A percentile compares a stretch with the other conserved stretches of the same genome.
Conservation (phyloP, 2,888 invertebrate genomes). For the Mesorhabditis spiculigera region DNA sequence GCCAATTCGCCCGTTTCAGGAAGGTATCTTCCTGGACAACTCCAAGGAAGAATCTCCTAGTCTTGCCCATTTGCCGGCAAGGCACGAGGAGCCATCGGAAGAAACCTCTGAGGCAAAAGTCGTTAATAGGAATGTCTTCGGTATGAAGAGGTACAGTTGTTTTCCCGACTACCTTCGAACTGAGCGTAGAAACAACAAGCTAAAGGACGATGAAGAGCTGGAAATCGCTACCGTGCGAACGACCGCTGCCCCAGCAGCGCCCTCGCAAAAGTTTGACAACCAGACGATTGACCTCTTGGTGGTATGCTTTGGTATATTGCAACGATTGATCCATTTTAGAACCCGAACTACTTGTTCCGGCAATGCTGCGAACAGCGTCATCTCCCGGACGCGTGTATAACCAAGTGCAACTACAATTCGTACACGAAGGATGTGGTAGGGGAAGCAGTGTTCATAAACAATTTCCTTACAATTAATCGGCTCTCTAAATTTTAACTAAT, state of each 20-base stretch:
- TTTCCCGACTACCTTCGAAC: too few species aligned
- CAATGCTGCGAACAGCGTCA: constrained; percentile 56
- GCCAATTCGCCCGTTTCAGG: constrained; percentile 13
- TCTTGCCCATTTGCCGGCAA: not conserved
- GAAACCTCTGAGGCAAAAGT: not conserved
- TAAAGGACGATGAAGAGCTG: not conserved
- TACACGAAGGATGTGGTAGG: constrained; percentile 51
- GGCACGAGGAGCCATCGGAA: not conserved
- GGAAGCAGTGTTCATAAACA: not conserved
- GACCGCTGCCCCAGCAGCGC: not conserved
- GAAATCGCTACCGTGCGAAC: not conserved
- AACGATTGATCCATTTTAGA: constrained; percentile 31
- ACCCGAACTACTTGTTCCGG: constrained; percentile 54
- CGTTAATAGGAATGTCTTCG: not conserved
- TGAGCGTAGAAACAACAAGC: not conserved
- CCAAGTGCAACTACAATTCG: constrained; percentile 53
- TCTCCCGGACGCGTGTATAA: constrained; percentile 52
- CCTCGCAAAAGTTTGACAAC: not conserved
- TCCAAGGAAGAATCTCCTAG: not conserved
- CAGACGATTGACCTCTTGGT: not conserved
- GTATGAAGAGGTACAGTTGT: not conserved
- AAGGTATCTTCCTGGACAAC: constrained; percentile 37
- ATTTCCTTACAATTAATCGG: too few species aligned
- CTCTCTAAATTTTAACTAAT: too few species aligned
- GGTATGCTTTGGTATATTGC: not conserved